Base-by-base conservation (phyloP, 2,797 vertebrate genomes). In the Caiman crocodilus region DNA sequence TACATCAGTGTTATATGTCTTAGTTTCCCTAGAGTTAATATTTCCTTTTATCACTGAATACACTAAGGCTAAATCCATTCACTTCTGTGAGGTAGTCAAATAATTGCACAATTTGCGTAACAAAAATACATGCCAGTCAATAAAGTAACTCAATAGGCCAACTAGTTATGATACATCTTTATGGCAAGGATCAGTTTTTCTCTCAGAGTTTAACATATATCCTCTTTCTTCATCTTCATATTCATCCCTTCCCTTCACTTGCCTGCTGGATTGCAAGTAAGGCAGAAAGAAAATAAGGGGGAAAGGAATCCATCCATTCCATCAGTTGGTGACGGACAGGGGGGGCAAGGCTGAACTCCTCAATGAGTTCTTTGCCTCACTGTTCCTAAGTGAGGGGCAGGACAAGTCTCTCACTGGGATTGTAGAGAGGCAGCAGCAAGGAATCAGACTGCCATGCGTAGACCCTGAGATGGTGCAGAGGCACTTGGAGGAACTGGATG, bases 1-100 rank as follows among this genome's bases (percentile, higher is more conserved):
- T 57, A 59, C 11, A 5, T 69, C 92, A 59, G 50, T 5, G 82
- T 35, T n/a, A 14, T 25, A n/a, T 35, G 25, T 15, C 7, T 88
- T 42, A 86, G 30, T 67, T 86, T 71, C 79, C 8, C 76, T 14
- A 71, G 17, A 4, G 64, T 65, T 55, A 77, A 17, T 21, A 7
- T 28, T 63, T 1, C 28, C 0, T 6, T 20, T 14, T 15, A 42
- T 3, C 10, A 88, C 16, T 50, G 35, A 13, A 23, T 25, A 7
- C 35, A 50, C 69, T 25, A 14, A 42, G 13, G 69, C 32, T 28
- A 82, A 89, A 82, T 56, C 77, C 14, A 23, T 80, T 76, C 61
- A 2, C 28, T 28, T 42, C 16, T 50, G 23, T 58, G n/a, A 88
- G 76, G 2, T 55, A 16, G 32, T 28, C 14, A 80, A 12, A 11